Evolutionary conservation across 1,140 invertebrate species (phyloP).

Genomic region (Caenorhabditis inopinata): DNA sequence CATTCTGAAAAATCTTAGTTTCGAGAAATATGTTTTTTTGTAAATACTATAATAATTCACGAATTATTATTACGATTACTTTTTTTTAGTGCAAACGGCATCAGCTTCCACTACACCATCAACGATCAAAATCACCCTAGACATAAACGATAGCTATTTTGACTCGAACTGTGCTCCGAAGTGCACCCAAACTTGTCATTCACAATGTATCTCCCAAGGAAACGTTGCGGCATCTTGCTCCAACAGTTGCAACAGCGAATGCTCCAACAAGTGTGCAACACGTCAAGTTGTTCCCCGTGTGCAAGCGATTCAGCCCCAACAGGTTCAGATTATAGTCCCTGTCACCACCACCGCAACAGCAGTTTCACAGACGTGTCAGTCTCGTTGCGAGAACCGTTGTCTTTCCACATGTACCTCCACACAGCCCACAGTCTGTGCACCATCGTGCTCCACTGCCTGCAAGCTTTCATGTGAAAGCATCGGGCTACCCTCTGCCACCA

Average conservation of each 20-base stretch:
- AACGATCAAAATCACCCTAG: slow-evolving; percentile 37
- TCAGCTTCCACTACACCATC: background rate
- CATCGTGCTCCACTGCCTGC: slow-evolving; percentile 29
- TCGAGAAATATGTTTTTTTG: no score
- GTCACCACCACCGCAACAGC: background rate
- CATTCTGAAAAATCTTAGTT: background rate
- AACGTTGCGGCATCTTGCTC: slow-evolving; percentile 15
- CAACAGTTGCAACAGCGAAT: slow-evolving; percentile 19
- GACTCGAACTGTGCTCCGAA: slow-evolving; percentile 15
- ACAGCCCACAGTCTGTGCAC: background rate
- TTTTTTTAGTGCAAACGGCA: background rate
- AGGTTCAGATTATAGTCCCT: slow-evolving; percentile 13
- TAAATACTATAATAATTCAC: no score
- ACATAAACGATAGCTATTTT: slow-evolving; percentile 39
- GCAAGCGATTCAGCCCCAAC: background rate
- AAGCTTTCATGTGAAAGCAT: slow-evolving; percentile 7
- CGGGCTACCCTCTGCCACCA: background rate
- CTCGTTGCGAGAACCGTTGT: slow-evolving; percentile 31
- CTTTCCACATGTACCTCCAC: slow-evolving; percentile 32
- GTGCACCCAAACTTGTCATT: slow-evolving; percentile 36
- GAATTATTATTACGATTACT: no score
- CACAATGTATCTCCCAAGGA: slow-evolving; percentile 40
- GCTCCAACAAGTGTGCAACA: background rate
- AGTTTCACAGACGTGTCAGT: slow-evolving; percentile 7
- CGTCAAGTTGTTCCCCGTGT: slow-evolving; percentile 5